Evolutionary conservation across 2,113 vertebrate genomes (phyloP), one percentile per base, ranked within the genome.

Genomic region (Melanerpes aurifrons): DNA sequence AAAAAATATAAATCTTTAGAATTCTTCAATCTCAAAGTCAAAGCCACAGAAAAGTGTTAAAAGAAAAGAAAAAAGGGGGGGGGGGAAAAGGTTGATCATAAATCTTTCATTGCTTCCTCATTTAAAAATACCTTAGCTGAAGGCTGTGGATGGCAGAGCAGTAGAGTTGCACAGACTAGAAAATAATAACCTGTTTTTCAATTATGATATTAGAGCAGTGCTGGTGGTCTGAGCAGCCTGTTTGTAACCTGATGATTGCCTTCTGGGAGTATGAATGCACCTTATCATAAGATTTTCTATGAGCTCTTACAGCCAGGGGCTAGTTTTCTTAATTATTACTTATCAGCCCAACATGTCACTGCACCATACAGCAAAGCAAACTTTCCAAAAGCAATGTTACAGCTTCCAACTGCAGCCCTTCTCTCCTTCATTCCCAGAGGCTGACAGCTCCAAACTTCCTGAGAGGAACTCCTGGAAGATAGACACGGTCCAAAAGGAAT

Each of bases 101-200:
- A 94, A 85, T 89, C 31, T 84, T 78, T 87, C 40, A 63, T 73
- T 29, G 59, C 26, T 1, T 5, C 70, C 14, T 86, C 9, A 82
- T 89, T 92, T 72, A 29, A 92, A 96, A 95, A 73, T 77, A 16
- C 16, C 82, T 78, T 82, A 74, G 86, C 91, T 89, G 81, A 89
- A 74, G 84, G 62, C 74, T 31, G 64, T 37, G 74, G 75, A 17
- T 56, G 71, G 56, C 32, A 58, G 40, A 81, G 67, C 61, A 71
- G 57, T 29, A 64, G 66, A n/a, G 26, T 62, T 86, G 62, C 19
- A 26, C 29, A 56, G 58, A 25, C 28, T 48, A 53, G 50, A 80
- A 86, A 92, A 84, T 69, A 90, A 72, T 53, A 87, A 90, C n/a
- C 14, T 3, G 20, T n/a, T 70, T 87, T 87, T 89, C 70, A 89